Base-by-base conservation (phyloP, 2,113 vertebrate genomes). In the Ophthalmolycus amberensis region DNA sequence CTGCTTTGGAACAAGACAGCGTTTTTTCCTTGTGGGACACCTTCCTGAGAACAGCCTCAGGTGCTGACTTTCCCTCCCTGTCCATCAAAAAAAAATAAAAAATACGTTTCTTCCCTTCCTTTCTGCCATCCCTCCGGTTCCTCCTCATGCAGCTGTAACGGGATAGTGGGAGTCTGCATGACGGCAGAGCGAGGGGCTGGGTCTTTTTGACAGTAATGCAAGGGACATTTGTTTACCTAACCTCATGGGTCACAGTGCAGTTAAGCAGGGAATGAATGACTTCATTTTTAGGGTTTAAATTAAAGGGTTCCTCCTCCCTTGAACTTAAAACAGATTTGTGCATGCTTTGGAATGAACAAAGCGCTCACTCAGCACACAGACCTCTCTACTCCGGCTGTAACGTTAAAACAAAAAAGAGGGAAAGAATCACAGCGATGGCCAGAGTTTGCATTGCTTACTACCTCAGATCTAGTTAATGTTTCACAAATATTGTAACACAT, bases 201-300 rank as follows among this genome's bases (percentile, higher is more conserved):
- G 79, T 90, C 89, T 93, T 87, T 84, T 88, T 93, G 89, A 93
- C 91, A 90, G 91, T 91, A 92, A 89, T 91, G 84, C 91, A 87
- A 92, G 88, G 89, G 92, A 92, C 88, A 92, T 83, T 89, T 95
- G 93, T 92, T 94, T 93, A 91, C 83, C 89, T 94, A 93, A 95
- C 91, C 91, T 91, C 88, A 84, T 85, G 92, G 93, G 90, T 91
- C 87, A 83, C 75, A 46, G 85, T 68, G 89, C 90, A 94, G 92
- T 93, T 93, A 82, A 94, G 86, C 77, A 32, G 77, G 91, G 90
- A 93, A 92, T 94, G 94, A 94, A 94, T 93, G 92, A 93, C 92
- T 94, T 93, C 93, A 93, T 94, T 94, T 94, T 92, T 88, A 83
- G 90, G 88, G 89, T 91, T 56, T 94, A 94, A 94, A 94, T 94